Conservation (phyloP, 1,140 invertebrate species). For the Nymphalis io region DNA sequence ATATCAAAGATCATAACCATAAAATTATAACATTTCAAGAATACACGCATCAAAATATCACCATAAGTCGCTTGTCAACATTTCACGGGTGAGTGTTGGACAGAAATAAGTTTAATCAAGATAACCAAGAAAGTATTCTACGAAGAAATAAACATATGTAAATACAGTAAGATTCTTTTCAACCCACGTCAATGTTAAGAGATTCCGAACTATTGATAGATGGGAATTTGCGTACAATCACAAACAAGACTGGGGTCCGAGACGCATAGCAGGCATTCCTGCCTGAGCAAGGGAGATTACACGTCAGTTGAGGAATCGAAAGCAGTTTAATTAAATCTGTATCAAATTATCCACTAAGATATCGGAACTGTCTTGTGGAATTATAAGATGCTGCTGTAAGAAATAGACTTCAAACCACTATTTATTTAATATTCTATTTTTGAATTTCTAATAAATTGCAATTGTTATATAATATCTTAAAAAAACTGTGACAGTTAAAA, state of each 20-base stretch:
- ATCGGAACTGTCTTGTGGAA: slow-evolving; percentile 26
- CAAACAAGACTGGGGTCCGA: slow-evolving; percentile 3
- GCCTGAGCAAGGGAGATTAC: slow-evolving; percentile 31
- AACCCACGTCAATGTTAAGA: slow-evolving; percentile 5
- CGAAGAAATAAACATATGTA: no score
- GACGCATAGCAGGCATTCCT: slow-evolving; percentile 34
- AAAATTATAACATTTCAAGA: no score
- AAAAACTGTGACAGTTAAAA: no score
- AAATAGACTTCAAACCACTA: background rate
- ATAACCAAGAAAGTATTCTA: no score
- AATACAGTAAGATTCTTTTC: background rate
- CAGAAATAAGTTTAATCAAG: no score
- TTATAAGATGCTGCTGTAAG: slow-evolving; percentile 32
- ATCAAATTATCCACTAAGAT: slow-evolving; percentile 58
- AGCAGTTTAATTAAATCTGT: slow-evolving; percentile 63
- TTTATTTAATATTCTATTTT: no score
- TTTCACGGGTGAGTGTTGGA: no score
- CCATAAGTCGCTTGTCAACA: no score
- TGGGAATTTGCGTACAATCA: slow-evolving; percentile 6
- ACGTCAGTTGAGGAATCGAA: slow-evolving; percentile 45
- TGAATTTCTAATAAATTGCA: no score
- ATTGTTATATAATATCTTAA: no score
- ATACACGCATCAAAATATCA: no score
- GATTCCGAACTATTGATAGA: slow-evolving; percentile 4
- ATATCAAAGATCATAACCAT: no score